phyloP scores from a whole-genome alignment of 2,113 vertebrate genomes.

The Engystomops pustulosus region DNA sequence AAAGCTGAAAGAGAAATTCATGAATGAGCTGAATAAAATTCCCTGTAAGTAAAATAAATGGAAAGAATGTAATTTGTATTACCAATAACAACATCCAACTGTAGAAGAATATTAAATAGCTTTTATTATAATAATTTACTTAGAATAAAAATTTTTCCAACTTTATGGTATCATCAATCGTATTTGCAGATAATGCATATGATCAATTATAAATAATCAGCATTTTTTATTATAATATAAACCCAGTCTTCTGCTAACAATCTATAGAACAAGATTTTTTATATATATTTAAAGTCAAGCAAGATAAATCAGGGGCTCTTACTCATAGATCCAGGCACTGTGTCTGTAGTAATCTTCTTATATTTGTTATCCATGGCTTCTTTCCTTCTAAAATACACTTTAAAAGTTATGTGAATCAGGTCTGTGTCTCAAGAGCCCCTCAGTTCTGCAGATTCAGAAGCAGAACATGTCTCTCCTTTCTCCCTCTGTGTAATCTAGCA shows the following conservation, averaged over 20 bases:
- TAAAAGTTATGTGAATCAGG: too few species aligned
- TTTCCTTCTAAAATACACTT: too few species aligned
- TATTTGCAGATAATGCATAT: conserved; percentile 18
- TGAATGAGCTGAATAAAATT: conserved; percentile 98
- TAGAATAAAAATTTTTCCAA: neutral
- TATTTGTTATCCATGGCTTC: too few species aligned
- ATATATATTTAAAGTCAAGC: neutral
- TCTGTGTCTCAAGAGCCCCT: too few species aligned
- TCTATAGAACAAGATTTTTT: neutral
- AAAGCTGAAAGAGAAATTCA: conserved; percentile 97
- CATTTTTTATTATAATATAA: neutral
- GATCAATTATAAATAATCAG: conserved; percentile 1
- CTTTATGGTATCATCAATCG: conserved; percentile 11
- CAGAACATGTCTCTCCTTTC: too few species aligned
- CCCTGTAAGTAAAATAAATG: conserved; percentile 84
- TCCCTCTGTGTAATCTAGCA: too few species aligned
- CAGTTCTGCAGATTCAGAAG: too few species aligned
- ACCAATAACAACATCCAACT: conserved; percentile 16
- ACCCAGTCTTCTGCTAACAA: neutral
- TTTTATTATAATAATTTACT: conserved; percentile 43
- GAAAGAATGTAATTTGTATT: neutral
- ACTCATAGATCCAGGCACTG: too few species aligned
- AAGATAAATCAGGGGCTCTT: too few species aligned
- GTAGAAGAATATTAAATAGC: conserved; percentile 10
- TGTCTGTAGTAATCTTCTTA: too few species aligned